Conservation (phyloP, 2,888 invertebrate genomes). For the Dicyrtoma fusca region DNA sequence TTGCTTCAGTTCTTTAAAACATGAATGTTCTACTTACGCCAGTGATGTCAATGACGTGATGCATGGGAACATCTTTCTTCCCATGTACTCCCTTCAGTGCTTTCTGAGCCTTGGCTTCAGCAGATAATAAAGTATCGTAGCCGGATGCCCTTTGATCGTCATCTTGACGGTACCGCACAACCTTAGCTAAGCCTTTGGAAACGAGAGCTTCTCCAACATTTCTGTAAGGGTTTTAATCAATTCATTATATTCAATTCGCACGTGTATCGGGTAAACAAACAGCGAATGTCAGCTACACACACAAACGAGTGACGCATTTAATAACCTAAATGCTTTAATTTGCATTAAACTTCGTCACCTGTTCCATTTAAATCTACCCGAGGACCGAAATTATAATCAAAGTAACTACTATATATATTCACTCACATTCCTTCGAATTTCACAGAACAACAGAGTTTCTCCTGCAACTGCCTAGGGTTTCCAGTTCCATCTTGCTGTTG, state of each 20-base stretch:
- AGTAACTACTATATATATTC: too few relatives aligned
- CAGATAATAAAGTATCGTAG: conserved; percentile 89
- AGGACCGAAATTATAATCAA: too few relatives aligned
- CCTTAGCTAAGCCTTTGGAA: conserved; percentile 86
- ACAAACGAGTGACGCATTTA: too few relatives aligned
- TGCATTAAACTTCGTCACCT: too few relatives aligned
- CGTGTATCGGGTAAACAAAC: too few relatives aligned
- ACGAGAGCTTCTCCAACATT: conserved; percentile 95
- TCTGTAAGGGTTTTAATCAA: conserved; percentile 62
- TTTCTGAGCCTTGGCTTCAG: conserved; percentile 91
- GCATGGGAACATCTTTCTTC: conserved; percentile 76
- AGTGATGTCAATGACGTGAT: conserved; percentile 86
- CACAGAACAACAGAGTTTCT: conserved; percentile 94
- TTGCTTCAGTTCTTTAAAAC: neutral
- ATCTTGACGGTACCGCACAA: conserved; percentile 90
- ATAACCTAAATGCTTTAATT: too few relatives aligned
- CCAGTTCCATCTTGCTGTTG: conserved; percentile 68
- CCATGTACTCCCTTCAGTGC: conserved; percentile 81
- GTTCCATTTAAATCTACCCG: too few relatives aligned
- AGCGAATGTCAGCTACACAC: too few relatives aligned
- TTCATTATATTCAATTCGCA: neutral
- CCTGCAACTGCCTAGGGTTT: conserved; percentile 69
- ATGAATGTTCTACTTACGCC: conserved; percentile 60
- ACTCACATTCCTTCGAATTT: conserved; percentile 76
- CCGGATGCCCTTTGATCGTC: conserved; percentile 93